phyloP scores from a whole-genome alignment of 1,140 invertebrate species.

The Laodelphax striatellus region DNA sequence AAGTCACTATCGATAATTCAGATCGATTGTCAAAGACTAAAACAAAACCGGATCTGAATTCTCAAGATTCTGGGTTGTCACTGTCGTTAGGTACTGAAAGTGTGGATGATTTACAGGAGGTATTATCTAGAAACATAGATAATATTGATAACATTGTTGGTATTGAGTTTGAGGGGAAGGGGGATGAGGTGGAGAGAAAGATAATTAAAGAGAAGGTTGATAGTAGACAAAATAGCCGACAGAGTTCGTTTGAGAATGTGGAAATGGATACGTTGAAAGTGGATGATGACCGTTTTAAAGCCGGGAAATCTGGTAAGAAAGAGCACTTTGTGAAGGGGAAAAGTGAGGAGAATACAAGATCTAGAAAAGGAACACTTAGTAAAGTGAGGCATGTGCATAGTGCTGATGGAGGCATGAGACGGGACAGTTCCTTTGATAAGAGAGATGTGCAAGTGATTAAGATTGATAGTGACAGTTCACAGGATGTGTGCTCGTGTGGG shows the following conservation, averaged over 20 bases:
- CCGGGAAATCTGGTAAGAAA: slow-evolving; percentile 11
- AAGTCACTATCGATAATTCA: slow-evolving; percentile 20
- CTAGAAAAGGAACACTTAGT: slow-evolving; percentile 15
- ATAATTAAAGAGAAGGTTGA: not conserved
- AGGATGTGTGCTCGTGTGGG: slow-evolving; percentile 18
- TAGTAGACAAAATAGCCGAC: not conserved
- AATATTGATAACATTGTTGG: slow-evolving; percentile 1
- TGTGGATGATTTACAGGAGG: slow-evolving; percentile 19
- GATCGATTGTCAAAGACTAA: slow-evolving; percentile 40
- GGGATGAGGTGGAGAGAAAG: slow-evolving; percentile 1
- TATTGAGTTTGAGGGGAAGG: not conserved
- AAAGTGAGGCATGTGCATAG: slow-evolving; percentile 20
- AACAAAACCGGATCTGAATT: slow-evolving; percentile 32
- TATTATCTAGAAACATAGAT: slow-evolving; percentile 1
- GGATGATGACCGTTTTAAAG: not conserved
- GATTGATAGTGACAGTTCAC: slow-evolving; percentile 20
- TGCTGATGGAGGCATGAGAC: slow-evolving; percentile 21
- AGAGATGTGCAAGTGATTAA: slow-evolving; percentile 23
- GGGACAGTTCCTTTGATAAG: slow-evolving; percentile 20
- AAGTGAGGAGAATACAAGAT: slow-evolving; percentile 18
- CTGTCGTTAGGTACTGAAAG: slow-evolving; percentile 23
- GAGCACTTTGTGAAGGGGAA: slow-evolving; percentile 17
- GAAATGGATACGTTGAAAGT: slow-evolving; percentile 9
- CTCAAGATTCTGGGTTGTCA: slow-evolving; percentile 27
- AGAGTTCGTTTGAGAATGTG: slow-evolving; percentile 5